These are phyloP conservation scores for Phalangium opilio DNA, from an alignment of 2,888 invertebrate genomes.

Conservation along the genomic window DNA sequence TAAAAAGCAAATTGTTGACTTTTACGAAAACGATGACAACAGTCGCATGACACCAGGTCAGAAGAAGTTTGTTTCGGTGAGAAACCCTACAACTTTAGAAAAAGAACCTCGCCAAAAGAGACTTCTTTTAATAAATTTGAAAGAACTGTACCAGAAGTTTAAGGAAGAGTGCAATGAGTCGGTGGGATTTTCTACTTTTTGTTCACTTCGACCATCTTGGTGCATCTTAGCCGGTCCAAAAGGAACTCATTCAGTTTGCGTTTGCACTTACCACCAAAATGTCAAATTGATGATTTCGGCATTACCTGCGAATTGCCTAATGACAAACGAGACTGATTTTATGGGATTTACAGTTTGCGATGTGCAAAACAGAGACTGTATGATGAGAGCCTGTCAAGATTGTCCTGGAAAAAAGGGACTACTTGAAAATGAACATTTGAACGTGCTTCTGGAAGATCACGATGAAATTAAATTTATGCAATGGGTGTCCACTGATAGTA, in stretches of 20 bases:
- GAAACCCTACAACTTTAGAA: no score
- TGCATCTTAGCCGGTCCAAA: neutral
- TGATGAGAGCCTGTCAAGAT: neutral
- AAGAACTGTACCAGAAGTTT: neutral
- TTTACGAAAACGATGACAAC: no score
- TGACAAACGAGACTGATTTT: neutral
- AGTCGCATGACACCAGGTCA: no score
- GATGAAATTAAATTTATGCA: neutral
- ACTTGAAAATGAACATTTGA: neutral
- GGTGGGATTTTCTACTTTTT: neutral
- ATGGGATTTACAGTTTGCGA: neutral
- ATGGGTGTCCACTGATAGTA: neutral
- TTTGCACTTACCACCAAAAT: neutral
- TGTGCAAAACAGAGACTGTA: neutral
- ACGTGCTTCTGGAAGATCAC: neutral
- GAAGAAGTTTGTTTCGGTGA: no score
- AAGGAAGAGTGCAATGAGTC: neutral
- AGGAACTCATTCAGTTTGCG: neutral
- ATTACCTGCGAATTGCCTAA: neutral
- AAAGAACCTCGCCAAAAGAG: no score
- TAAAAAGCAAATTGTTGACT: no score
- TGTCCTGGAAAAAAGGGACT: neutral
- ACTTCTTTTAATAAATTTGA: neutral
- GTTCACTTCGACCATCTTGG: neutral
- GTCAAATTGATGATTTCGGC: neutral